These are phyloP conservation scores for Fragum whitleyi DNA, from an alignment of 2,888 invertebrate species.

Conservation along the genomic window DNA sequence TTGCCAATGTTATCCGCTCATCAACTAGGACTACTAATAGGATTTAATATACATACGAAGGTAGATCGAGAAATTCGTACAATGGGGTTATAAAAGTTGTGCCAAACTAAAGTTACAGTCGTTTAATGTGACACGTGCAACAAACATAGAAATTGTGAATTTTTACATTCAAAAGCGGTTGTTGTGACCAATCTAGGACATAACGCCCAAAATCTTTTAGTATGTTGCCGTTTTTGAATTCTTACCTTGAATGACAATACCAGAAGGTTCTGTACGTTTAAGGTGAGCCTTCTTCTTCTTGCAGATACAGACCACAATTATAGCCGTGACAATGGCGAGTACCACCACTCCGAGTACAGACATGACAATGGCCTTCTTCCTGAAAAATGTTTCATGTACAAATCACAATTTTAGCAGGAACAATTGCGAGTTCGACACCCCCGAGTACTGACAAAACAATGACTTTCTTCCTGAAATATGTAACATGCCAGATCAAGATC, in stretches of 20 bases:
- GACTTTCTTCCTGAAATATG: neutral
- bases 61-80: too few species aligned
- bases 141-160: too few species aligned
- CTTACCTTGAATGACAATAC: neutral
- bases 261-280: conserved; percentile 5
- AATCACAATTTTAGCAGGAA: neutral
- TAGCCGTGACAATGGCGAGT: neutral
- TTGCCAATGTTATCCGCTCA: too few species aligned
- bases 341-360: neutral
- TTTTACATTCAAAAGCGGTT: too few species aligned
- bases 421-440: neutral
- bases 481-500: neutral
- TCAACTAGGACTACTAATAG: too few species aligned
- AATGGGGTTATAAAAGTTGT: too few species aligned
- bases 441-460: neutral
- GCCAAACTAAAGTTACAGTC: too few species aligned
- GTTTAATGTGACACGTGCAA: too few species aligned
- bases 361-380: neutral
- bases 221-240: too few species aligned
- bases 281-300: conserved; percentile 18
- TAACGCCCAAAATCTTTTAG: too few species aligned
- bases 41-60: too few species aligned
- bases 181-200: too few species aligned
- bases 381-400: neutral
- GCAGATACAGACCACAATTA: conserved; percentile 8